Evolutionary conservation across 1,140 invertebrate species (phyloP).

Genomic region (Stratiolaelaps scimitus): DNA sequence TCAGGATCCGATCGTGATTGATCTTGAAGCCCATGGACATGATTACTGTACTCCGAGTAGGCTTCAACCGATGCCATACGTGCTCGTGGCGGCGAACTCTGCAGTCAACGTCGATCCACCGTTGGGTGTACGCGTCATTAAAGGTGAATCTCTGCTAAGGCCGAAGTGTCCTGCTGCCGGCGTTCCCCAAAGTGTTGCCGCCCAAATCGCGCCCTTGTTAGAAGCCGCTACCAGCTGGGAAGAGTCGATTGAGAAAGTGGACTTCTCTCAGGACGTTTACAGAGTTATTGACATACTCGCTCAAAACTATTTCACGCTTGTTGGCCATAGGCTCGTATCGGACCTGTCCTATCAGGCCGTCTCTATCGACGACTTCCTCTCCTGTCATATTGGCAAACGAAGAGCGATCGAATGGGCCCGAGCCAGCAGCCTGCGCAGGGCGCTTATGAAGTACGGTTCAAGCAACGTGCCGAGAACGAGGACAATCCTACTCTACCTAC

Average conservation of each 20-base stretch:
- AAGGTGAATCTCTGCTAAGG: constrained; percentile 13
- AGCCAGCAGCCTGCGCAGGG: neutral
- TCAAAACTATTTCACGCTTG: constrained; percentile 39
- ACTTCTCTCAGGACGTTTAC: constrained; percentile 30
- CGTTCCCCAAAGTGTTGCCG: neutral
- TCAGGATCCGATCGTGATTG: neutral
- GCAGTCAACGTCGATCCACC: neutral
- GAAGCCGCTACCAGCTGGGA: constrained; percentile 32
- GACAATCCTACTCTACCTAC: constrained; percentile 1
- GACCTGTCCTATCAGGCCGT: constrained; percentile 44
- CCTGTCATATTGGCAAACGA: constrained; percentile 45
- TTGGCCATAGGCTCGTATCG: constrained; percentile 40
- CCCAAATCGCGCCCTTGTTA: constrained; percentile 30
- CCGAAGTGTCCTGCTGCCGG: neutral
- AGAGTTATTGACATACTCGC: constrained; percentile 40
- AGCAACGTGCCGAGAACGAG: neutral
- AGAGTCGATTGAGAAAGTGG: constrained; percentile 33
- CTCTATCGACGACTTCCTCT: constrained; percentile 43
- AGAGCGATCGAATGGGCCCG: constrained; percentile 37
- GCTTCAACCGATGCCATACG: neutral
- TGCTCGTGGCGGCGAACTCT: neutral
- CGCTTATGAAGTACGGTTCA: neutral
- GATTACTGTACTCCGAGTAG: neutral
- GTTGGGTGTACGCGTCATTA: neutral
- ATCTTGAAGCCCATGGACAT: constrained; percentile 15